Evolutionary conservation across 2,888 invertebrate species (phyloP).

Genomic region (Temnothorax unifasciatus): DNA sequence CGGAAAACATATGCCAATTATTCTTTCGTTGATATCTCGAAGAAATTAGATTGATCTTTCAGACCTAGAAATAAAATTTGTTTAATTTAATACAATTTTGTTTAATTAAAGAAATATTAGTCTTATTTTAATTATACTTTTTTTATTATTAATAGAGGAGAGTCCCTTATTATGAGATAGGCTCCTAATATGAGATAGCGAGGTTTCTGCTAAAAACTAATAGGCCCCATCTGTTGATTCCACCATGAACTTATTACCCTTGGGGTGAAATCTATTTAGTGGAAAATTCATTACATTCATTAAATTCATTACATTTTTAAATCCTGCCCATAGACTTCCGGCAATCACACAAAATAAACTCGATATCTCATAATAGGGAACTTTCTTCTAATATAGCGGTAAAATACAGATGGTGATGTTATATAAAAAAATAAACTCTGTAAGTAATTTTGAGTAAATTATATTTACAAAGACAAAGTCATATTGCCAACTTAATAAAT

Average conservation of each 20-base stretch:
- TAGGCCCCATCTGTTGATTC: no score
- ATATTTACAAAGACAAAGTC: not conserved
- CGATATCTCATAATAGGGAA: no score
- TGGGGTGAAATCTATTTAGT: no score
- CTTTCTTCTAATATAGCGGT: not conserved
- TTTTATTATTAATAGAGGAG: not conserved
- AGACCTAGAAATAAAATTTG: constrained; percentile 20
- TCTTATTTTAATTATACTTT: not conserved
- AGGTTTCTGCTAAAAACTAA: no score
- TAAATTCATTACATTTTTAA: no score
- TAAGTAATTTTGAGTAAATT: not conserved
- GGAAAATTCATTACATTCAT: no score
- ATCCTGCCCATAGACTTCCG: no score
- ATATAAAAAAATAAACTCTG: not conserved
- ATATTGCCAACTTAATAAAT: not conserved
- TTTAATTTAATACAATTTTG: constrained; percentile 4
- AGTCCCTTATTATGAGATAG: no score
- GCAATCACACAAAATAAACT: no score
- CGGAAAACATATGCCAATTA: constrained; percentile 15
- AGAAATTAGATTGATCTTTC: not conserved
- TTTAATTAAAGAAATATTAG: not conserved
- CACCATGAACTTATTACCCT: no score
- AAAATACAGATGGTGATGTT: not conserved
- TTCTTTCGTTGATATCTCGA: not conserved
- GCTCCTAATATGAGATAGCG: no score